Evolutionary conservation across 2,113 vertebrate species (phyloP), one percentile per base, ranked within the genome.

Genomic region (Poecile atricapillus): DNA sequence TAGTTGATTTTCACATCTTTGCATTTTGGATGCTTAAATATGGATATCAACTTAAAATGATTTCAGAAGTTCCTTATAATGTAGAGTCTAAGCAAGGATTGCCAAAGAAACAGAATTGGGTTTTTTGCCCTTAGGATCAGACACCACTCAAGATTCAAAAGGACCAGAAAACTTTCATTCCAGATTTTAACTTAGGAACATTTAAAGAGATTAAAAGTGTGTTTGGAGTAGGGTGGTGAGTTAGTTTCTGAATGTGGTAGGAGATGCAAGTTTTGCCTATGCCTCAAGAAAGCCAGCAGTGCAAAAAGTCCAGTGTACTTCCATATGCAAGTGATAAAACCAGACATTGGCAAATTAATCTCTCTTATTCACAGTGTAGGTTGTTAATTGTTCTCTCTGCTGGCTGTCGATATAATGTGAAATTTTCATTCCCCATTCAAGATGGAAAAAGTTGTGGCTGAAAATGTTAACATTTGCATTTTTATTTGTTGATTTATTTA

Each of bases 401-500:
- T 98, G 96, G 93, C 97, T 98, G 98, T 98, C 97, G 97, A 97
- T 98, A 97, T 97, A 97, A 98, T 97, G 98, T 97, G 97, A 98
- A 98, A 97, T 98, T 98, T 98, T 98, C 97, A 98, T 98, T 98
- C 97, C 96, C 97, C 95, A 96, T 98, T 98, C 98, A 98, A 97
- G 97, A 98, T 96, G 96, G 97, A 90, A 97, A 97, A 98, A 98
- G 97, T 98, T 98, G 97, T 98, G 97, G 97, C 97, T 98, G 97
- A 98, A 98, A 98, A 98, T 98, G 98, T 98, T 98, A 98, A 98
- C 97, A 98, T 98, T 98, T 98, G 98, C 98, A 98, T 98, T 98
- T 98, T 98, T 98, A 98, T 98, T 98, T 98, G 97, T 98, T 98
- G 98, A 98, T 98, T 98, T 98, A 98, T 98, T 98, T 98, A 98